Evolutionary conservation across 35 echinoderm and acorn worm species (phyloP).

Genomic region (Ophiothrix spiculata): DNA sequence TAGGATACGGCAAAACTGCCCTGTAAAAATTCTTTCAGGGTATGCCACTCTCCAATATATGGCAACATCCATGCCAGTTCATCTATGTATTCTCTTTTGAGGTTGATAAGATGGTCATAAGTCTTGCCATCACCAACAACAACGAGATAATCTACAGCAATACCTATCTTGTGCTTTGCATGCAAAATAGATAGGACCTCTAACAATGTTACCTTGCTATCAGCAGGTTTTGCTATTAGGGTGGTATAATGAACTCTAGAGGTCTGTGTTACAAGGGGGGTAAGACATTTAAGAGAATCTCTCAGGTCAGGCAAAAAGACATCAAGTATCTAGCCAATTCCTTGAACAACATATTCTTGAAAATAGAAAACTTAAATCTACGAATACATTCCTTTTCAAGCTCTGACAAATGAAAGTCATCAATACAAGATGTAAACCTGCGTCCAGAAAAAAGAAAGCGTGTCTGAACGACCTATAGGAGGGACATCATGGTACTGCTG

Average conservation of each 20-base stretch:
- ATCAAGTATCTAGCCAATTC: neutral
- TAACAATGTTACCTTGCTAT: slow-evolving; percentile 44
- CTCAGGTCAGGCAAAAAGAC: neutral
- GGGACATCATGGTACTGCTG: neutral
- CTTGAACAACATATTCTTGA: neutral
- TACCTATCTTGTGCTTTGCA: slow-evolving; percentile 26
- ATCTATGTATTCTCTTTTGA: slow-evolving; percentile 32
- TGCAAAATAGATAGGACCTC: slow-evolving; percentile 30
- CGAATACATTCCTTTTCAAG: neutral
- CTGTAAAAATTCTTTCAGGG: slow-evolving; percentile 49
- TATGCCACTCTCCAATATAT: slow-evolving; percentile 48
- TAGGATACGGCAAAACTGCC: no score
- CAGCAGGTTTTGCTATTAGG: slow-evolving; percentile 33
- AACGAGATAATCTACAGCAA: slow-evolving; percentile 16
- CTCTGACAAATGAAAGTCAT: neutral
- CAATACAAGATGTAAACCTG: neutral
- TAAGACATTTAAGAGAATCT: neutral
- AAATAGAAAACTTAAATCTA: neutral
- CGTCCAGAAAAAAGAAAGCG: neutral
- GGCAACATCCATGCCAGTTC: slow-evolving; percentile 47
- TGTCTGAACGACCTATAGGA: neutral
- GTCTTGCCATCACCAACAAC: slow-evolving; percentile 63
- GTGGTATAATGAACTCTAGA: slow-evolving; percentile 37
- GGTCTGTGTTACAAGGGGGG: neutral
- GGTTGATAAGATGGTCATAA: slow-evolving; percentile 8